Percentiles rank a stretch among this genome's conserved stretches.
Conservation (phyloP, 2,113 vertebrate genomes). For the Trichomycterus rosablanca region DNA sequence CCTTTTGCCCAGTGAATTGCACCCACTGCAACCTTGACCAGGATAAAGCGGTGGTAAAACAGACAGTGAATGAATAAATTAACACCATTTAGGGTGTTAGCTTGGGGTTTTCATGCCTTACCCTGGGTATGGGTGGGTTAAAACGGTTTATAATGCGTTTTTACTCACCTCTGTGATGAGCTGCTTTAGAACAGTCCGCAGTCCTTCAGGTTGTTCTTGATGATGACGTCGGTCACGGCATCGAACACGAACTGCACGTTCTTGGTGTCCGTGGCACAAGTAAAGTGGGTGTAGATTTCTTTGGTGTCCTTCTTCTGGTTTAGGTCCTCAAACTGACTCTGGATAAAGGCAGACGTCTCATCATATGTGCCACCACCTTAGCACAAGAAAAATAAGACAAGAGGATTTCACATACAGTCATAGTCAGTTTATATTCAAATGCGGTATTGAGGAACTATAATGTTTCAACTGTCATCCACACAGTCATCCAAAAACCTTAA, state of each 20-base stretch:
- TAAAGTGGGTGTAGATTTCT: conserved; percentile 98
- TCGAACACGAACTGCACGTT: conserved; percentile 99
- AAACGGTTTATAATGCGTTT: no score
- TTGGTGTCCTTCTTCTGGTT: conserved; percentile 98
- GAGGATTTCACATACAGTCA: not conserved
- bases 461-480: no score
- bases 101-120: no score
- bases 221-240: conserved; percentile 97
- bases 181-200: conserved; percentile 81
- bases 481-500: no score
- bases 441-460: no score
- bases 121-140: no score
- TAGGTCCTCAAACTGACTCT: conserved; percentile 94
- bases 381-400: not conserved
- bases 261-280: conserved; percentile 96
- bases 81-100: no score
- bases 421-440: no score
- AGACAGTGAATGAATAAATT: no score
- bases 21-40: no score
- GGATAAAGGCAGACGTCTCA: conserved; percentile 90
- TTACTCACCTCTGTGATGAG: conserved; percentile 8
- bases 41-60: no score
- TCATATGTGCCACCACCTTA: conserved; percentile 91
- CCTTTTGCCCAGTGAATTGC: no score
- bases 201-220: conserved; percentile 99